These are phyloP conservation scores for Enhydra lutris DNA, from an alignment of 2,113 vertebrate species.

Conservation along the genomic window DNA sequence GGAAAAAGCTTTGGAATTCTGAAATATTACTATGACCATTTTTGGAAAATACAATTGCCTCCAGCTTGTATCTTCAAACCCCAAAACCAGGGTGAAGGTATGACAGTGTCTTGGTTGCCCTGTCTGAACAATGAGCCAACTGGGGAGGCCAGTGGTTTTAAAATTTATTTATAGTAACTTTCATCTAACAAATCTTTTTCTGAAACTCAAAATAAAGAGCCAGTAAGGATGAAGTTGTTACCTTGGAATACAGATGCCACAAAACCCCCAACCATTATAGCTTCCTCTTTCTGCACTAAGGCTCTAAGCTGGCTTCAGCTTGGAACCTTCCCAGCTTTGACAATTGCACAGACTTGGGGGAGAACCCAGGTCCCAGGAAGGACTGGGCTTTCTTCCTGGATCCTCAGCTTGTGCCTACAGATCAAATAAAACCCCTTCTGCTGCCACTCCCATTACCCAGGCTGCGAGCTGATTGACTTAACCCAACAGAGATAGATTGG, in stretches of 20 bases:
- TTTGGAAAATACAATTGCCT: neutral
- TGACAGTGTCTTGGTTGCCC: neutral
- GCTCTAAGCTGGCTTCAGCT: neutral
- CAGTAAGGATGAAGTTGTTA: neutral
- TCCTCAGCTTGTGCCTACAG: neutral
- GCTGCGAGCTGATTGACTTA: conserved; percentile 57
- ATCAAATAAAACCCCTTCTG: neutral
- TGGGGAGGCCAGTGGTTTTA: neutral
- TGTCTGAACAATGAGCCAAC: neutral
- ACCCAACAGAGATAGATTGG: conserved; percentile 64
- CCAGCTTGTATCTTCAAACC: neutral
- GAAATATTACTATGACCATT: neutral
- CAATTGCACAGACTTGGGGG: neutral
- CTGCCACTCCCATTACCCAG: neutral
- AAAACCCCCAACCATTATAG: neutral
- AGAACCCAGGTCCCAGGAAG: neutral
- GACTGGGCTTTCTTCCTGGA: neutral
- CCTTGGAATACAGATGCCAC: neutral
- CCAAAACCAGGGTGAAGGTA: neutral
- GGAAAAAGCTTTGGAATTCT: neutral
- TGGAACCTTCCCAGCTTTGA: neutral
- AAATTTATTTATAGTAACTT: neutral
- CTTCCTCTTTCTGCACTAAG: neutral
- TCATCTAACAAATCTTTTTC: neutral
- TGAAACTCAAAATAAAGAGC: neutral